A percentile compares a stretch with the other conserved stretches of the same genome.
phyloP scores from a whole-genome alignment of 1,140 invertebrate species.

The Drosophila biarmipes region DNA sequence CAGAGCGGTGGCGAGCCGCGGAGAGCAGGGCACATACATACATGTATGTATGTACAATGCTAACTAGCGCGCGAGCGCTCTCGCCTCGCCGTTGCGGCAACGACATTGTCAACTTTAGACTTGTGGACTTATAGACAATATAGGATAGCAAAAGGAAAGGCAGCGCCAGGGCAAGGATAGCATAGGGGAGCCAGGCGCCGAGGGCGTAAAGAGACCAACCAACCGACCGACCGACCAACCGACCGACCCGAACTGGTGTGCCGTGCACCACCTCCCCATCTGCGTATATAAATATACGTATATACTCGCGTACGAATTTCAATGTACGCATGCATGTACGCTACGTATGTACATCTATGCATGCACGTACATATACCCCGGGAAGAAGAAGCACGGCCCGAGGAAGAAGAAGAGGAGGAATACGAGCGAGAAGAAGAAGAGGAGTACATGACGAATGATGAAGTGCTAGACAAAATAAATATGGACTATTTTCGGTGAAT shows the following conservation, averaged over 20 bases:
- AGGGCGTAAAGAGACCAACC: constrained; percentile 45
- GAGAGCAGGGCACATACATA: constrained; percentile 12
- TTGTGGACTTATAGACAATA: background rate
- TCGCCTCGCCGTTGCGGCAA: constrained; percentile 36
- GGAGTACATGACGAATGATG: constrained; percentile 47
- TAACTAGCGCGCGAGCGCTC: constrained; percentile 46
- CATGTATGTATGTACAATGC: constrained; percentile 47
- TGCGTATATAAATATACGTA: constrained; percentile 22
- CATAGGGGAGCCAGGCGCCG: too few relatives aligned
- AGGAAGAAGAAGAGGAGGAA: background rate
- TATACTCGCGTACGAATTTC: constrained; percentile 2
- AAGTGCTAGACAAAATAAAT: constrained; percentile 46
- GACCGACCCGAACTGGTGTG: constrained; percentile 27
- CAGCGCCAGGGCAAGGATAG: too few relatives aligned
- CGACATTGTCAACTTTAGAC: constrained; percentile 38
- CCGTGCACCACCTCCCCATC: constrained; percentile 14
- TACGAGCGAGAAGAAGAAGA: constrained; percentile 11
- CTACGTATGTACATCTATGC: constrained; percentile 24
- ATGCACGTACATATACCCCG: constrained; percentile 10
- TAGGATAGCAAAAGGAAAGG: too few relatives aligned
- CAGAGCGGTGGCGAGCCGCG: constrained; percentile 1
- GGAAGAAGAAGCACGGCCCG: background rate
- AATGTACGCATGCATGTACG: constrained; percentile 18
- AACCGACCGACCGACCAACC: too few relatives aligned
- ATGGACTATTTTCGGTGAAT: constrained; percentile 23